Evolutionary conservation across 2,797 vertebrate species (phyloP).

Genomic region (Carduelis carduelis): DNA sequence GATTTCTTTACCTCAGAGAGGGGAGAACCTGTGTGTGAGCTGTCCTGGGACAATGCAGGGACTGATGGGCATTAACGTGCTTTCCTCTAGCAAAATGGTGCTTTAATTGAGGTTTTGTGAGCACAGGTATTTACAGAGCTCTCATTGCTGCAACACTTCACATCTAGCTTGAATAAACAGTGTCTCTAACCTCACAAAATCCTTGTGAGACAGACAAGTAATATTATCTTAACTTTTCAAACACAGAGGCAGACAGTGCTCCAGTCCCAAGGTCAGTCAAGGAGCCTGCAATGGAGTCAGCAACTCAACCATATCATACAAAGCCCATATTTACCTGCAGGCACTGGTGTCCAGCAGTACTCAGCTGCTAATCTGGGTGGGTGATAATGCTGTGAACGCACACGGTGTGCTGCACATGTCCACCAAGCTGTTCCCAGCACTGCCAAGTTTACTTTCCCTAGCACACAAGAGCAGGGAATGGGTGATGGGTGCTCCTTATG

Average conservation of each 20-base stretch:
- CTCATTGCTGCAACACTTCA: not conserved
- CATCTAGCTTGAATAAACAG: not conserved
- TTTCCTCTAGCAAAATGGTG: not conserved
- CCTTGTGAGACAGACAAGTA: not conserved
- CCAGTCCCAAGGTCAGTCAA: conserved; percentile 40
- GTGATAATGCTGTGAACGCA: not conserved
- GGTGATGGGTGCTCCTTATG: not conserved
- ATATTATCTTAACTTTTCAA: conserved; percentile 35
- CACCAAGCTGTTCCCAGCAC: not conserved
- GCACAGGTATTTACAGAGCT: not conserved
- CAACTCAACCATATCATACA: not conserved
- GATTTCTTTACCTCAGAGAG: not conserved
- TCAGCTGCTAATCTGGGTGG: not conserved
- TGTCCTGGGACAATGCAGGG: not conserved
- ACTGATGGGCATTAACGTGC: not conserved
- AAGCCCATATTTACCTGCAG: not conserved
- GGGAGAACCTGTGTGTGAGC: not conserved
- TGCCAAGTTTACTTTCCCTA: fast-evolving
- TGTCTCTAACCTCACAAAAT: not conserved
- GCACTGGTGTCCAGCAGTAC: not conserved
- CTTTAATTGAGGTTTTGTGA: conserved; percentile 1
- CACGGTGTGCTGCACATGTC: not conserved
- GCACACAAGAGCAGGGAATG: not conserved
- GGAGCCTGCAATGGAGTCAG: not conserved
- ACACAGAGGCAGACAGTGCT: not conserved